Conservation (phyloP, 2,797 vertebrate species). For the Danio albolineatus region DNA sequence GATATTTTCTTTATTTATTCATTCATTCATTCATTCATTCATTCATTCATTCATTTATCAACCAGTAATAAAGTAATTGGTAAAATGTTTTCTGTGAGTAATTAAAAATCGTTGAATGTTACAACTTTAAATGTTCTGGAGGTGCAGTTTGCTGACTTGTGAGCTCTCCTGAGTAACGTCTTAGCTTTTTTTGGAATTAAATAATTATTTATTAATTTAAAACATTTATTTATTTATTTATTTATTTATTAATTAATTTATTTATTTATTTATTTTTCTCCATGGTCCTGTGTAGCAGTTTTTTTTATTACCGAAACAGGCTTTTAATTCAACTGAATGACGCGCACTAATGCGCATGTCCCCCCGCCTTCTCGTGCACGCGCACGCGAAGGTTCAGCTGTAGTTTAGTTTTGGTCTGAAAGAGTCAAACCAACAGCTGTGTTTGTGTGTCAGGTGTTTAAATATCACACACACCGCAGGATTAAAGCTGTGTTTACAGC, state of each 20-base stretch:
- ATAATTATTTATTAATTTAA: no score
- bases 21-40: no score
- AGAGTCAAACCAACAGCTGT: neutral
- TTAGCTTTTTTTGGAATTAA: no score
- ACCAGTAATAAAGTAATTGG: neutral
- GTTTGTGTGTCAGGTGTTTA: conserved; percentile 12
- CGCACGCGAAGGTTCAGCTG: neutral
- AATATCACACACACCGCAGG: neutral
- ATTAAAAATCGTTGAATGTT: neutral
- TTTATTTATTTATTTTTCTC: no score
- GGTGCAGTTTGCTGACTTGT: no score
- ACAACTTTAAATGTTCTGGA: neutral
- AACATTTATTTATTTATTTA: no score
- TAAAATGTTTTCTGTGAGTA: no score
- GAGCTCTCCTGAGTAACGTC: no score
- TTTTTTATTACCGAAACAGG: no score
- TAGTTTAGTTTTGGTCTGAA: neutral
- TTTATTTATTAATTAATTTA: no score
- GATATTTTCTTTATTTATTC: no score
- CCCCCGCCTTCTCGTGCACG: neutral
- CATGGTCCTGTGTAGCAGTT: no score
- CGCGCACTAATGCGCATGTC: neutral
- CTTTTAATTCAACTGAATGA: conserved; percentile 1
- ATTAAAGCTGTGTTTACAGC: conserved; percentile 12
- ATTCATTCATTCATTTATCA: neutral